Evolutionary conservation across 1,140 invertebrate species (phyloP).

Genomic region (Archegozetes longisetosus): DNA sequence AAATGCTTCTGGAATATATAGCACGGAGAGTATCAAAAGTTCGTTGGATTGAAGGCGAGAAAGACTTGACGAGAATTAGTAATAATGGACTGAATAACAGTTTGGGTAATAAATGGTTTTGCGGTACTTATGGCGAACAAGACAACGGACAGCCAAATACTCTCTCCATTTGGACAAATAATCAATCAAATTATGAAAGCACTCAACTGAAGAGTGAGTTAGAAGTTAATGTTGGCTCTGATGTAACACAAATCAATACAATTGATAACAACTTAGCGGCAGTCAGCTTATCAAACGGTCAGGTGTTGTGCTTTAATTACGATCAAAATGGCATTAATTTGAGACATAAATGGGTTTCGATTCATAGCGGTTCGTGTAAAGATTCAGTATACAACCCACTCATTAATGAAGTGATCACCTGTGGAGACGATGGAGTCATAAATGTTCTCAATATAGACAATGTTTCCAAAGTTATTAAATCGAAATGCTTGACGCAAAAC

Average conservation of each 20-base stretch:
- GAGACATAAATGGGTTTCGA: background rate
- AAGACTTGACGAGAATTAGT: background rate
- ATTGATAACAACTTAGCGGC: constrained; percentile 1
- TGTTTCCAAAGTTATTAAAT: background rate
- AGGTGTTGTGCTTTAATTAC: background rate
- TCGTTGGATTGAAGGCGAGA: constrained; percentile 2
- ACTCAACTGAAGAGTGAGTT: background rate
- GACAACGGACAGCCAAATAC: background rate
- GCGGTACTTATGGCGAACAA: background rate
- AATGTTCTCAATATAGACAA: background rate
- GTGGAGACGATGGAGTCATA: constrained; percentile 12
- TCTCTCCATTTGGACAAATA: background rate
- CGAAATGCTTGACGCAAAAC: constrained; percentile 7
- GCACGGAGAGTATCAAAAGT: constrained; percentile 3
- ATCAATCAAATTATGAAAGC: background rate
- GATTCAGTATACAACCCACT: constrained; percentile 1
- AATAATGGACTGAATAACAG: background rate
- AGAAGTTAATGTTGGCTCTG: background rate
- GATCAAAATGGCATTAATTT: background rate
- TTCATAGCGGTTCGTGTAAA: background rate
- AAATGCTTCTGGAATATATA: constrained; percentile 11
- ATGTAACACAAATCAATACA: background rate
- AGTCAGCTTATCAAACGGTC: background rate
- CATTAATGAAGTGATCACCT: constrained; percentile 7
- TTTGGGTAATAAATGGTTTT: background rate